phyloP scores from a whole-genome alignment of 2,113 vertebrate genomes.

The Etheostoma spectabile region DNA sequence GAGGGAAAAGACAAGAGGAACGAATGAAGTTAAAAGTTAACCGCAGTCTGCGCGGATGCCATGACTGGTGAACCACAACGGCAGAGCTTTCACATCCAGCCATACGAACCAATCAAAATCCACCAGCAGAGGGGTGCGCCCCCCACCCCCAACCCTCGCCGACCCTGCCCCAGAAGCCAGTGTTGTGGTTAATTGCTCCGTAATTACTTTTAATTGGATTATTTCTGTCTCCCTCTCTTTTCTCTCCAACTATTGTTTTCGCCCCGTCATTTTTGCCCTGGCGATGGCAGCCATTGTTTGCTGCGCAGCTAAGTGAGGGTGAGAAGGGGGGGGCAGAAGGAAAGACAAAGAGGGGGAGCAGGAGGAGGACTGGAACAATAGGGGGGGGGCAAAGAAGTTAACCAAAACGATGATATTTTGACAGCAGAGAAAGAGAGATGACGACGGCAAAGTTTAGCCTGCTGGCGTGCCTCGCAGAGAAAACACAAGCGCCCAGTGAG shows the following conservation, averaged over 20 bases:
- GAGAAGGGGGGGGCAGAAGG: constrained; percentile 2
- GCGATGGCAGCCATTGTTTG: constrained; percentile 64
- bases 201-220: constrained; percentile 84
- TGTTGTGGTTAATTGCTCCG: constrained; percentile 76
- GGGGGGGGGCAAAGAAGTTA: constrained; percentile 67
- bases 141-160: constrained; percentile 7
- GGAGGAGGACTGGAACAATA: constrained; percentile 57
- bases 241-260: constrained; percentile 44
- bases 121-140: background rate
- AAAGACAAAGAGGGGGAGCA: constrained; percentile 31
- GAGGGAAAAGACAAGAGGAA: background rate
- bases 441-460: constrained; percentile 50
- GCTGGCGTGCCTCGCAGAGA: constrained; percentile 68
- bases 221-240: constrained; percentile 67
- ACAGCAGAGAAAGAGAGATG: constrained; percentile 67
- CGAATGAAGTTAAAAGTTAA: constrained; percentile 17
- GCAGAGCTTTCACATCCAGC: constrained; percentile 20
- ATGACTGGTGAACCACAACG: constrained; percentile 12
- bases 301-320: constrained; percentile 7
- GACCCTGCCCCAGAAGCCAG: constrained; percentile 58
- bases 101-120: constrained; percentile 39
- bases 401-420: constrained; percentile 74
- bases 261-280: constrained; percentile 30
- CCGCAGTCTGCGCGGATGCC: background rate
- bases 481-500: constrained; percentile 70